phyloP scores from a whole-genome alignment of 2,113 vertebrate species.

The Leptosomus discolor region DNA sequence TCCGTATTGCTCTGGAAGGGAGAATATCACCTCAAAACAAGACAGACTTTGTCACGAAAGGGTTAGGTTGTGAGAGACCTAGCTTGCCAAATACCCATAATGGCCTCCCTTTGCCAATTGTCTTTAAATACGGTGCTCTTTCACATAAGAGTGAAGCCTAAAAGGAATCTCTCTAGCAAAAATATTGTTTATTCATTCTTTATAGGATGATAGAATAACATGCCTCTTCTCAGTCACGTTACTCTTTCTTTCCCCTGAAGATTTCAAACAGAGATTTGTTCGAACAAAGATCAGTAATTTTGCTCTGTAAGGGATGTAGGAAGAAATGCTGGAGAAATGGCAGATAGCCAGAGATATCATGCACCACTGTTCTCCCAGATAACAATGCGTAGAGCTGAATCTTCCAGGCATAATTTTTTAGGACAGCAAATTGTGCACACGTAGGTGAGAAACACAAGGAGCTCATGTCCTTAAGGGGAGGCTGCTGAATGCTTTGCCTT shows the following conservation, averaged over 20 bases:
- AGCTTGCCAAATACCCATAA: conserved; percentile 6
- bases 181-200: neutral
- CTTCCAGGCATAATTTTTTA: neutral
- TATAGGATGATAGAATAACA: neutral
- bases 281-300: conserved; percentile 14
- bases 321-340: conserved; percentile 59
- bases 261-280: conserved; percentile 26
- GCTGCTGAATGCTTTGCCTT: neutral
- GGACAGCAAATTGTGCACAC: neutral
- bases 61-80: neutral
- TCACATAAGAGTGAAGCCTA: neutral
- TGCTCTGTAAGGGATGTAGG: conserved; percentile 9
- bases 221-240: neutral
- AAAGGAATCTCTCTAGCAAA: conserved; percentile 22
- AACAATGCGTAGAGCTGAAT: neutral
- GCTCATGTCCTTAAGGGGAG: neutral
- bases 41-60: conserved; percentile 46
- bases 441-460: neutral
- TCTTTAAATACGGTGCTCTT: conserved; percentile 22
- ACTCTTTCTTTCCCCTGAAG: neutral
- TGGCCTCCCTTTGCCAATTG: neutral
- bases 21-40: conserved; percentile 46
- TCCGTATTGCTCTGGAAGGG: neutral
- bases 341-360: conserved; percentile 45
- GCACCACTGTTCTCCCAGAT: neutral